These are phyloP conservation scores for Xenopus tropicalis DNA, from an alignment of 2,113 vertebrate species.

Conservation along the genomic window DNA sequence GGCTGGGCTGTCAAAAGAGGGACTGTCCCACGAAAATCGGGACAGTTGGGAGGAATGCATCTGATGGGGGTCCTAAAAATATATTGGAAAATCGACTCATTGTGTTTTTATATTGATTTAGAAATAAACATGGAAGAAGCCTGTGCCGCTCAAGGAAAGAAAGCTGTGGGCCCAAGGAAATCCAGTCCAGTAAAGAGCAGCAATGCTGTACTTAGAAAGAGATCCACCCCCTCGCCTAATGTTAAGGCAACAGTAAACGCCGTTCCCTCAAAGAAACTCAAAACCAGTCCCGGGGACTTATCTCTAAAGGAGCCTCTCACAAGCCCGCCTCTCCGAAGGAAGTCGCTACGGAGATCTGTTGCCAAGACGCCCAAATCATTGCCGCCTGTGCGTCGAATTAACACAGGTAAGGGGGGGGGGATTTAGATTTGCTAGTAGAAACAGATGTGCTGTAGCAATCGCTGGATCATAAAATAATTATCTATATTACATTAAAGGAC, in stretches of 20 bases:
- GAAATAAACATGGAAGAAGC: not conserved
- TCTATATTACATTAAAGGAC: too few relatives aligned
- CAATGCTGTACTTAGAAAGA: not conserved
- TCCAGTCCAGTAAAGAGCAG: not conserved
- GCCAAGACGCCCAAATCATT: constrained; percentile 16
- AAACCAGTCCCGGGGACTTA: constrained; percentile 8
- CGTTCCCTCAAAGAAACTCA: constrained; percentile 12
- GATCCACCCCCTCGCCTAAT: not conserved
- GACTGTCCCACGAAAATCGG: too few relatives aligned
- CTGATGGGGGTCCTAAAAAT: too few relatives aligned
- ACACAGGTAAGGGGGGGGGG: not conserved
- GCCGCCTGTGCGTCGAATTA: constrained; percentile 14
- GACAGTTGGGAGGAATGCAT: too few relatives aligned
- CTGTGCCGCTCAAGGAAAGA: not conserved
- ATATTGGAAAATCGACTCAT: too few relatives aligned
- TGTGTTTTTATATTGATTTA: too few relatives aligned
- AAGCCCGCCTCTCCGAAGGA: constrained; percentile 10
- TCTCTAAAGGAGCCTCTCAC: constrained; percentile 8
- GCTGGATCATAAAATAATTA: too few relatives aligned
- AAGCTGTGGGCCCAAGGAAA: not conserved
- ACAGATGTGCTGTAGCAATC: too few relatives aligned
- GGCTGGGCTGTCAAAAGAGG: too few relatives aligned
- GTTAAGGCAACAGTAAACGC: not conserved
- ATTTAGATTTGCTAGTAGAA: too few relatives aligned
- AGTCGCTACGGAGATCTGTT: constrained; percentile 26